Percentiles rank a stretch among this genome's conserved stretches.
These are phyloP conservation scores for Palythoa heliodiscus DNA, from an alignment of 92 coral and sea anemone genomes.

Conservation along the genomic window DNA sequence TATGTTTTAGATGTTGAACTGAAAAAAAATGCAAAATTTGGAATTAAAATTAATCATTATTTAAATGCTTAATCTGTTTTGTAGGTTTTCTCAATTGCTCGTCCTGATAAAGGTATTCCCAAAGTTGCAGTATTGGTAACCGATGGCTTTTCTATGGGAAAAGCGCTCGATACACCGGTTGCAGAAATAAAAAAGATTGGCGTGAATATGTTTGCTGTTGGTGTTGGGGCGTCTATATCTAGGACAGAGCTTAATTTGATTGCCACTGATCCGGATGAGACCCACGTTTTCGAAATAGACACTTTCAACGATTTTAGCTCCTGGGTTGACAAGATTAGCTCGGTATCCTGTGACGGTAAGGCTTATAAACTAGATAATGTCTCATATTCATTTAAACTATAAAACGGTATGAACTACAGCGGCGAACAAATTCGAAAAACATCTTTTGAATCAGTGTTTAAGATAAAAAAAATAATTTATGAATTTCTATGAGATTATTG, in stretches of 20 bases:
- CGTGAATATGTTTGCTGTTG: constrained; percentile 85
- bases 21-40: too few species aligned
- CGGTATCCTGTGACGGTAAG: constrained; percentile 97
- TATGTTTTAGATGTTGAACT: too few species aligned
- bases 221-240: constrained; percentile 66
- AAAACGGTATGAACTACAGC: too few species aligned
- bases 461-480: too few species aligned
- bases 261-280: constrained; percentile 87
- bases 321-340: constrained; percentile 93
- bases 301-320: constrained; percentile 75
- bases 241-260: constrained; percentile 62
- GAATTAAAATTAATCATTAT: neutral
- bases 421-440: too few species aligned
- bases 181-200: constrained; percentile 59
- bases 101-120: constrained; percentile 88
- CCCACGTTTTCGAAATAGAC: constrained; percentile 74
- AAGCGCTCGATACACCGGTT: constrained; percentile 48
- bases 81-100: constrained; percentile 66
- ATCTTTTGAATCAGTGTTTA: too few species aligned
- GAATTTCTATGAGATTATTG: too few species aligned
- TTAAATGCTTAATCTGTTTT: neutral
- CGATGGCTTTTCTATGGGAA: constrained; percentile 80
- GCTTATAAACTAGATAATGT: neutral
- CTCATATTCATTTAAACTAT: neutral
- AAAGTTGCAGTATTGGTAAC: constrained; percentile 83